Base-by-base conservation (phyloP, 2,888 invertebrate genomes). In the Rhingia campestris region DNA sequence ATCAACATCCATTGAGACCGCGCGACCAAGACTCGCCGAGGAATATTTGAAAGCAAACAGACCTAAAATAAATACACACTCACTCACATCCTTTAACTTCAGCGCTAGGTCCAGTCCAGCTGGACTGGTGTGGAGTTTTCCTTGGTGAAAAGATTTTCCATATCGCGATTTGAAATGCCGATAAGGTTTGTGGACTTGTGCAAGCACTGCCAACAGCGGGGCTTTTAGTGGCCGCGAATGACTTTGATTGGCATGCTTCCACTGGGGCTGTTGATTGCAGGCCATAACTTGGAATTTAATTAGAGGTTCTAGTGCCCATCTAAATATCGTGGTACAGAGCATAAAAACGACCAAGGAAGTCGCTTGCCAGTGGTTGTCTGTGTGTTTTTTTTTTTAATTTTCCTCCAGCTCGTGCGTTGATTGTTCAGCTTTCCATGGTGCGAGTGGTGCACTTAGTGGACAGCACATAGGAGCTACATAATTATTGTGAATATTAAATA, bases 211-310 rank as follows among this genome's bases (percentile, higher is more conserved):
- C 58, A 22, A 22, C 53, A 10, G 12, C 35, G 66, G 79, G 45
- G 63, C 81, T 81, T 76, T 81, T 64, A 70, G 81, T 59, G 58
- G 33, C 33, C 39, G 22, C 22, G 37, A 79, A 56, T 79, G 67
- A 74, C 67, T 82, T 82, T 82, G 82, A 82, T 79, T 82, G 79
- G 79, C 82, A 32, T 69, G 39, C 63, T 58, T 77, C 66, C 53
- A 70, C 41, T 61, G 9, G 10, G 30, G 47, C 66, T 66, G 59
- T 69, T 45, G 63, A 54, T 49, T 61, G 64, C 64, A 33, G 45
- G 47, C 81, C 56, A 79, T 66, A 51, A 63, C 37, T 63, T 53
- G 49, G 61, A 51, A 67, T 51, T 82, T 69, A 82, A 82, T 82
- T 69, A 82, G 79, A 63, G 73, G 73, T 69, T 77, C 82, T 73